Conservation (phyloP, 2,113 vertebrate genomes). For the Lamprologus tigripictilis region DNA sequence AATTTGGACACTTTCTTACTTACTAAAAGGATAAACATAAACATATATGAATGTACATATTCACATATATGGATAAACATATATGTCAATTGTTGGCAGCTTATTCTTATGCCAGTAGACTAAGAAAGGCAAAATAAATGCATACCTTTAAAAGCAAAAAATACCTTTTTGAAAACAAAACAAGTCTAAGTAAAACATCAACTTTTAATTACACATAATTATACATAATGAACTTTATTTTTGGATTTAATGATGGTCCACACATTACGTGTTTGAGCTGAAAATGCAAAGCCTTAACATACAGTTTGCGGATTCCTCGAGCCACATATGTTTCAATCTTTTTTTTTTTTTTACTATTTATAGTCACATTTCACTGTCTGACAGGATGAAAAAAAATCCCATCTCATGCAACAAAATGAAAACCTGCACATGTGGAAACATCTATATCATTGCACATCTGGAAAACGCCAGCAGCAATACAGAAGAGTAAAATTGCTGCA, state of each 20-base stretch:
- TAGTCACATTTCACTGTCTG: background rate
- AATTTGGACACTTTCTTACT: background rate
- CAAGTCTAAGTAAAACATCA: background rate
- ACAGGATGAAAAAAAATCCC: background rate
- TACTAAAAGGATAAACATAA: background rate
- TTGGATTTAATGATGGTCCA: background rate
- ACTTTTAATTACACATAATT: background rate
- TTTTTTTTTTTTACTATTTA: background rate
- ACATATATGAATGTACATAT: background rate
- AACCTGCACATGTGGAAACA: constrained; percentile 67
- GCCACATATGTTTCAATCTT: background rate
- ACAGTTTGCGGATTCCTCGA: background rate
- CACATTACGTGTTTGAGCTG: background rate
- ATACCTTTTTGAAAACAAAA: background rate
- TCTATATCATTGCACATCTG: constrained; percentile 72
- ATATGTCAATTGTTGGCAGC: background rate
- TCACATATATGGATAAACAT: background rate
- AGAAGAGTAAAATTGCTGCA: constrained; percentile 63
- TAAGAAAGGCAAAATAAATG: background rate
- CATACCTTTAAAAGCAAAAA: background rate
- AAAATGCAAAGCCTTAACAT: background rate
- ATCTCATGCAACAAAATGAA: background rate
- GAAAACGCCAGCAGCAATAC: constrained; percentile 53
- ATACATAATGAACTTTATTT: background rate
- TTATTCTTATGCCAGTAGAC: background rate